Conservation (phyloP, 2,888 invertebrate species). For the Habroteleia sp. region DNA sequence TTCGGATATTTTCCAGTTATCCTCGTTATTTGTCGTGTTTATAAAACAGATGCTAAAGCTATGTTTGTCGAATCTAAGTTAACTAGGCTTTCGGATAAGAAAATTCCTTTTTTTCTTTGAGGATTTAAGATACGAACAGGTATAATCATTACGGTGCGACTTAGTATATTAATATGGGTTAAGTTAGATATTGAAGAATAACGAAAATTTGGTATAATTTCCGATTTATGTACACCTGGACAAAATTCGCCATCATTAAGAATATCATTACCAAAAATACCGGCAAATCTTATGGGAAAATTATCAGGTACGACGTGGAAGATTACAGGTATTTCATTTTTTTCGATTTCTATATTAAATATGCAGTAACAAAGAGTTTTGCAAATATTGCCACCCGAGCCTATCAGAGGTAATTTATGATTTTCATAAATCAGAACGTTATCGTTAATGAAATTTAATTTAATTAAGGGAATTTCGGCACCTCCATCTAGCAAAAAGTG, state of each 20-base stretch:
- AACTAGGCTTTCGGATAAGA: constrained; percentile 9
- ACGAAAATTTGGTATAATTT: too few species aligned
- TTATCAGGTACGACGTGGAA: constrained; percentile 2
- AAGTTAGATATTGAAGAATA: neutral
- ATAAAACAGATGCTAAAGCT: constrained; percentile 7
- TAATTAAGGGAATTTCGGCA: constrained; percentile 7
- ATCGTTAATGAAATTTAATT: constrained; percentile 3
- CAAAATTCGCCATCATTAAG: neutral
- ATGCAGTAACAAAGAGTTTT: too few species aligned
- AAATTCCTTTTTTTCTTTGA: neutral
- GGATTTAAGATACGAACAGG: neutral
- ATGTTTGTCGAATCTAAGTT: neutral
- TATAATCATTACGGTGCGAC: constrained; percentile 8
- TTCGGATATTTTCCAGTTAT: constrained; percentile 3
- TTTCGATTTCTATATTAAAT: constrained; percentile 29
- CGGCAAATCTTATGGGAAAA: constrained; percentile 11
- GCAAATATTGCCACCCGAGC: too few species aligned
- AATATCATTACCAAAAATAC: constrained; percentile 10
- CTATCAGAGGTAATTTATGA: neutral
- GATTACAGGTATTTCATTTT: constrained; percentile 1
- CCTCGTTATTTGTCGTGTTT: constrained; percentile 6
- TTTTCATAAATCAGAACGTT: constrained; percentile 2
- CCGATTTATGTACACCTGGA: too few species aligned
- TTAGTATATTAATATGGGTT: constrained; percentile 1
- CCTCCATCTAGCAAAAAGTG: too few species aligned